Evolutionary conservation across 2,113 vertebrate species (phyloP).

Genomic region (Phalacrocorax carbo): DNA sequence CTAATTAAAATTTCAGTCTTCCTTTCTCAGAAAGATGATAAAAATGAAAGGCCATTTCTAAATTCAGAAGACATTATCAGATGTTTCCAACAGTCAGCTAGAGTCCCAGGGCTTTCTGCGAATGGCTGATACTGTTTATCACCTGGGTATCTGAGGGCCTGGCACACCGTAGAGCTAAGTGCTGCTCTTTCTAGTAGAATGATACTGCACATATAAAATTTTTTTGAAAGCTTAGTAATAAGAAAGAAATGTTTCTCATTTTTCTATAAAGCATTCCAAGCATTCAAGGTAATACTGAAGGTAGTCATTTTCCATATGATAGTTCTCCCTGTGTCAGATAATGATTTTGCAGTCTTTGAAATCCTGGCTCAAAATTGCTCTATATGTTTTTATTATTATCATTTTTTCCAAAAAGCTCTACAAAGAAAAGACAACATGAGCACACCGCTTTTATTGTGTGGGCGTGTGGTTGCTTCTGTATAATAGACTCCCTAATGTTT

Average conservation of each 20-base stretch:
- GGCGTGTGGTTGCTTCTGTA: neutral
- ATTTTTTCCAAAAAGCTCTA: constrained; percentile 47
- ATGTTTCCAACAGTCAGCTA: neutral
- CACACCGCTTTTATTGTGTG: neutral
- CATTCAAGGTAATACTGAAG: constrained; percentile 22
- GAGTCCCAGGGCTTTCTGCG: neutral
- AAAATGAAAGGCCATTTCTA: neutral
- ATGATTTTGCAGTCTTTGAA: constrained; percentile 48
- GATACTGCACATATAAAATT: neutral
- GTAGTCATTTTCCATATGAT: constrained; percentile 28
- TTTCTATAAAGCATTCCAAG: constrained; percentile 24
- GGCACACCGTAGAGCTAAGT: neutral
- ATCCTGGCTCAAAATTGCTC: neutral
- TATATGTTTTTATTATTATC: constrained; percentile 53
- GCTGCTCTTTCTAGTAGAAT: neutral
- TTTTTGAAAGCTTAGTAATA: constrained; percentile 1
- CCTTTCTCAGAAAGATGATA: constrained; percentile 6
- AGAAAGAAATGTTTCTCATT: neutral
- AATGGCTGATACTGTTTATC: neutral
- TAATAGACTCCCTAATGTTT: neutral
- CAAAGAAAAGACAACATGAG: constrained; percentile 51
- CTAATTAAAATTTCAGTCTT: constrained; percentile 43
- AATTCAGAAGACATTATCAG: neutral
- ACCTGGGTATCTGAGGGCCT: neutral
- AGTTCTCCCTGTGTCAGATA: constrained; percentile 23